Conservation (phyloP, 2,888 invertebrate species). For the Tetheella fluctuosa region DNA sequence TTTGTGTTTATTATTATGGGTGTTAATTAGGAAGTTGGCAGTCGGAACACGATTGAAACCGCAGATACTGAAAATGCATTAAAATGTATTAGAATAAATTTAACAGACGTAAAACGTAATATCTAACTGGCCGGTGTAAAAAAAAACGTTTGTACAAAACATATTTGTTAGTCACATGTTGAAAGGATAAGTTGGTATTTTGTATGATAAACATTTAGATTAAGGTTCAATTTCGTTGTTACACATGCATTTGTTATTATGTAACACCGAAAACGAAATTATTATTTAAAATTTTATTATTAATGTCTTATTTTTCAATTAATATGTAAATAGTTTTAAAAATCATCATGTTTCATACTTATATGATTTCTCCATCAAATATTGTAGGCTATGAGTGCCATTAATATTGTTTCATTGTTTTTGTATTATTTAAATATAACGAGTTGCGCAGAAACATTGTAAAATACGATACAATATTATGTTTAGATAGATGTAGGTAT, state of each 20-base stretch:
- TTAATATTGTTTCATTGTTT: constrained; percentile 66
- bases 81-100: neutral
- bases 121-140: constrained; percentile 24
- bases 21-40: too few relatives aligned
- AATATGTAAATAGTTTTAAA: constrained; percentile 17
- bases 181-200: constrained; percentile 20
- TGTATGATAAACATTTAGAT: constrained; percentile 29
- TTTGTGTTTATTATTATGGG: too few relatives aligned
- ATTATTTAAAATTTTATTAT: neutral
- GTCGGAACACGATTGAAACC: neutral
- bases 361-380: constrained; percentile 42
- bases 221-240: constrained; percentile 25
- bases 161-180: constrained; percentile 46
- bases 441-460: constrained; percentile 27
- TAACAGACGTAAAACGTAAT: neutral
- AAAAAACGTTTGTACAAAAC: constrained; percentile 53
- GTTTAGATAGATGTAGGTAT: constrained; percentile 12
- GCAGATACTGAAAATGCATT: neutral
- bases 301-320: neutral
- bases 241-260: constrained; percentile 49
- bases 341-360: constrained; percentile 12
- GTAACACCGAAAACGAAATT: constrained; percentile 30
- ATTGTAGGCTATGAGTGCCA: constrained; percentile 82
- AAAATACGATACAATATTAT: neutral
- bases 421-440: constrained; percentile 39